Evolutionary conservation across 2,888 invertebrate species (phyloP).

Genomic region (Ectropis crepuscularia): DNA sequence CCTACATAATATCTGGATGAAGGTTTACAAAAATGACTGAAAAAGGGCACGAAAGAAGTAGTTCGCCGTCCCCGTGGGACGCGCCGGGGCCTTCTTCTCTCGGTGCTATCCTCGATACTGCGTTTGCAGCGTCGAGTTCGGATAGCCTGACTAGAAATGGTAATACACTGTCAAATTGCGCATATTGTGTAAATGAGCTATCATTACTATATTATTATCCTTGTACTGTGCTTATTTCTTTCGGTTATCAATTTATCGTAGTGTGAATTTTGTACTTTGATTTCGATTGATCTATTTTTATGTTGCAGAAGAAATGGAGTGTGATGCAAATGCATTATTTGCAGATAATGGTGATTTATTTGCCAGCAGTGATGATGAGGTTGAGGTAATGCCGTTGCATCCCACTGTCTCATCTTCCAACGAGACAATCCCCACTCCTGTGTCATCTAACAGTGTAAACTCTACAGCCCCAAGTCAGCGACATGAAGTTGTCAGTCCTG

Average conservation of each 20-base stretch:
- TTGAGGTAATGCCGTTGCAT: slow-evolving; percentile 73
- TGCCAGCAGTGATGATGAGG: slow-evolving; percentile 82
- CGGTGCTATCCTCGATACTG: slow-evolving; percentile 87
- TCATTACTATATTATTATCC: background rate
- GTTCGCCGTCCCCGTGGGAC: slow-evolving; percentile 73
- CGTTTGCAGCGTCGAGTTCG: slow-evolving; percentile 84
- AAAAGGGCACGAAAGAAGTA: slow-evolving; percentile 70
- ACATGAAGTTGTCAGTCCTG: slow-evolving; percentile 62
- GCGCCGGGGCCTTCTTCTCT: slow-evolving; percentile 81
- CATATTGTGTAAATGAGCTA: background rate
- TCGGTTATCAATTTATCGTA: background rate
- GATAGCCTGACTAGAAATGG: slow-evolving; percentile 72
- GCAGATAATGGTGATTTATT: slow-evolving; percentile 71
- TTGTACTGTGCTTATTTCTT: background rate
- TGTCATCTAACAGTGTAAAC: slow-evolving; percentile 70
- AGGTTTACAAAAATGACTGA: slow-evolving; percentile 65
- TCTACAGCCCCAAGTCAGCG: slow-evolving; percentile 67
- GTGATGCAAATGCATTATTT: slow-evolving; percentile 82
- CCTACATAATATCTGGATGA: slow-evolving; percentile 34
- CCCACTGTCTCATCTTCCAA: slow-evolving; percentile 49
- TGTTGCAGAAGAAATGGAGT: slow-evolving; percentile 86
- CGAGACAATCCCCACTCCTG: slow-evolving; percentile 57
- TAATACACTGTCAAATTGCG: slow-evolving; percentile 40
- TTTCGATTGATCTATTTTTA: slow-evolving; percentile 25
- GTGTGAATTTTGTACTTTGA: background rate